Percentiles rank a stretch among this genome's conserved stretches.
Evolutionary conservation across 2,113 vertebrate genomes (phyloP).

Genomic region (Rhinopithecus roxellana): DNA sequence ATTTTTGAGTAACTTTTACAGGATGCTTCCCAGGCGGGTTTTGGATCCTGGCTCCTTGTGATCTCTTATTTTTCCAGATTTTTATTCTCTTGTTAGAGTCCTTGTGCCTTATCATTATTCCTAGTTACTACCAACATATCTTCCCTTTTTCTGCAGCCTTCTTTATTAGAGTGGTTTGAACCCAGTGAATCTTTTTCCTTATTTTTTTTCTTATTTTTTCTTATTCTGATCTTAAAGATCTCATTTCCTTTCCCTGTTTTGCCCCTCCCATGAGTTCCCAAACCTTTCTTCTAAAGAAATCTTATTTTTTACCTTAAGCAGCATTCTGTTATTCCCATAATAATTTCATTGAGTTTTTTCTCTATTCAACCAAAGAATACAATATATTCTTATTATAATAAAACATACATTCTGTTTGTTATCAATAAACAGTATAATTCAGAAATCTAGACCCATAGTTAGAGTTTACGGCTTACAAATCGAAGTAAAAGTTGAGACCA

Average conservation of each 20-base stretch:
- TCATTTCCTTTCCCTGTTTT: not conserved
- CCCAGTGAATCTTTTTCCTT: not conserved
- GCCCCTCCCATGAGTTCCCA: not conserved
- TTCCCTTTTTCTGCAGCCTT: not conserved
- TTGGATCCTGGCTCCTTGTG: not conserved
- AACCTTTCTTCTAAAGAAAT: not conserved
- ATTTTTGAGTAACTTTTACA: not conserved
- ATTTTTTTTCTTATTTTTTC: not conserved
- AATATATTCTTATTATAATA: not conserved
- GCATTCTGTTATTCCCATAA: not conserved
- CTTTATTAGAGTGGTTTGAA: not conserved
- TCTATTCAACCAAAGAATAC: not conserved
- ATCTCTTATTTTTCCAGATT: not conserved
- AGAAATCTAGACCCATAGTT: not conserved
- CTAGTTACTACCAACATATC: not conserved
- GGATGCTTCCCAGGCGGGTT: not conserved
- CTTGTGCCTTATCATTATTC: not conserved
- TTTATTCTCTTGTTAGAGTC: not conserved
- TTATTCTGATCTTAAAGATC: constrained; percentile 14
- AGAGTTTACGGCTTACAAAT: not conserved
- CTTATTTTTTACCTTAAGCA: not conserved
- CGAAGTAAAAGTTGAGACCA: not conserved
- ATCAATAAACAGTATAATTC: not conserved
- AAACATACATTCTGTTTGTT: not conserved
- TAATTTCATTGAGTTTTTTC: not conserved